These are phyloP conservation scores for Blera fallax DNA, from an alignment of 2,888 invertebrate species.

Conservation along the genomic window DNA sequence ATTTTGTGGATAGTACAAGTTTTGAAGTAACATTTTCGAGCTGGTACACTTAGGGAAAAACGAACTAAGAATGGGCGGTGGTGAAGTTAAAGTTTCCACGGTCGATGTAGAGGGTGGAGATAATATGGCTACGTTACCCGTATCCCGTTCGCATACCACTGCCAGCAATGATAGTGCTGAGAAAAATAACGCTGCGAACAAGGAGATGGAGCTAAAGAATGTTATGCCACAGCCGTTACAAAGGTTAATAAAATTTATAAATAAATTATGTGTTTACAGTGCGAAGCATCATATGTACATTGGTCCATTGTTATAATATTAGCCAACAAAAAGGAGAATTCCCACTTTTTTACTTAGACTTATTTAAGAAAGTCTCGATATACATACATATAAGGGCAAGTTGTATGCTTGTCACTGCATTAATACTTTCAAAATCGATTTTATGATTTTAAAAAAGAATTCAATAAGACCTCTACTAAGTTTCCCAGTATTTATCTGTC, in stretches of 20 bases:
- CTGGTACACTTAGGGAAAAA: slow-evolving; percentile 21
- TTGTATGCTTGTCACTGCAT: too few species aligned
- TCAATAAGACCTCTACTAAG: not conserved
- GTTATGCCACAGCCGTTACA: slow-evolving; percentile 92
- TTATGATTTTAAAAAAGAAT: too few species aligned
- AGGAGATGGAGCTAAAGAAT: slow-evolving; percentile 93
- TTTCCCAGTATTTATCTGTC: not conserved
- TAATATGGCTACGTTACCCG: slow-evolving; percentile 94
- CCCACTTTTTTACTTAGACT: too few species aligned
- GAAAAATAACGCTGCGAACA: slow-evolving; percentile 91
- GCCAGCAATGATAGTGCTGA: slow-evolving; percentile 89
- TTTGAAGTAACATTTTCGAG: not conserved
- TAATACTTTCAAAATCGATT: too few species aligned
- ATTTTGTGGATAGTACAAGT: not conserved
- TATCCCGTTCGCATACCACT: slow-evolving; percentile 87
- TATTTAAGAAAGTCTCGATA: too few species aligned
- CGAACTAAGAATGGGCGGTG: slow-evolving; percentile 83
- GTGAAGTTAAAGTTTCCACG: slow-evolving; percentile 93
- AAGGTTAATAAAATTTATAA: slow-evolving; percentile 84
- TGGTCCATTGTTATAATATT: not conserved
- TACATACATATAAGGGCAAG: too few species aligned
- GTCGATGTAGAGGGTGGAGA: slow-evolving; percentile 93
- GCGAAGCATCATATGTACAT: not conserved
- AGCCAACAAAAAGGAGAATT: too few species aligned
- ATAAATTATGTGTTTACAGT: not conserved